These are phyloP conservation scores for Drosophila azteca DNA, from an alignment of 1,140 invertebrate genomes.

Conservation along the genomic window DNA sequence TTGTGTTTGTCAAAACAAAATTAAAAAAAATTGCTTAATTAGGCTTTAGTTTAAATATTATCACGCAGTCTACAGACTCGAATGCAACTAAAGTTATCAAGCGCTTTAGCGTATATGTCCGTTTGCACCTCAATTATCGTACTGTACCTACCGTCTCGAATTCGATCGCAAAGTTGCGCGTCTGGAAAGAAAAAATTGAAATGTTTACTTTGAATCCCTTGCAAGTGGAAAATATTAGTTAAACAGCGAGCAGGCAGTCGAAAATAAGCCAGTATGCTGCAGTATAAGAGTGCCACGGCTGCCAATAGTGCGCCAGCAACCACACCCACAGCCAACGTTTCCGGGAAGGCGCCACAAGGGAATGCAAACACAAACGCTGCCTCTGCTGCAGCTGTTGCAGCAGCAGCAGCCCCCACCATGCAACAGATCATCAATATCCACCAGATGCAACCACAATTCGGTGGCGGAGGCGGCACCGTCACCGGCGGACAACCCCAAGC, in stretches of 20 bases:
- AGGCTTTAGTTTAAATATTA: conserved; percentile 1
- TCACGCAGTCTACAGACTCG: too few relatives aligned
- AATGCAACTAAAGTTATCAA: background rate
- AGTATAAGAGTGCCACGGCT: conserved; percentile 62
- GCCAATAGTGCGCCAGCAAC: conserved; percentile 32
- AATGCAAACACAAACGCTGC: conserved; percentile 20
- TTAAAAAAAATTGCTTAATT: conserved; percentile 42
- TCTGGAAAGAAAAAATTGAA: conserved; percentile 43
- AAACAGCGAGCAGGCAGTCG: conserved; percentile 12
- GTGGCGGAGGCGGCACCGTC: conserved; percentile 36
- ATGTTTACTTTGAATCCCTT: conserved; percentile 39
- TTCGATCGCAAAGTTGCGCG: conserved; percentile 11
- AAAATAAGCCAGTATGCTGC: conserved; percentile 42
- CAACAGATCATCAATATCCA: conserved; percentile 82
- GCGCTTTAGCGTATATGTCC: background rate
- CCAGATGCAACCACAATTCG: conserved; percentile 71
- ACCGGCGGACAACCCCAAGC: conserved; percentile 21
- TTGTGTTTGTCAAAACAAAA: conserved; percentile 81
- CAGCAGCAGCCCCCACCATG: conserved; percentile 43
- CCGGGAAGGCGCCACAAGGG: conserved; percentile 51
- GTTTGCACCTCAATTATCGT: conserved; percentile 8
- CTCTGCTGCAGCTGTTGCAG: background rate
- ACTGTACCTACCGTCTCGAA: conserved; percentile 12
- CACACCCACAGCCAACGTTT: conserved; percentile 26
- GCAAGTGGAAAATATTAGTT: conserved; percentile 12